A percentile compares a stretch with the other conserved stretches of the same genome.
Evolutionary conservation across 2,113 vertebrate genomes (phyloP).

Genomic region (Phaetusa simplex): DNA sequence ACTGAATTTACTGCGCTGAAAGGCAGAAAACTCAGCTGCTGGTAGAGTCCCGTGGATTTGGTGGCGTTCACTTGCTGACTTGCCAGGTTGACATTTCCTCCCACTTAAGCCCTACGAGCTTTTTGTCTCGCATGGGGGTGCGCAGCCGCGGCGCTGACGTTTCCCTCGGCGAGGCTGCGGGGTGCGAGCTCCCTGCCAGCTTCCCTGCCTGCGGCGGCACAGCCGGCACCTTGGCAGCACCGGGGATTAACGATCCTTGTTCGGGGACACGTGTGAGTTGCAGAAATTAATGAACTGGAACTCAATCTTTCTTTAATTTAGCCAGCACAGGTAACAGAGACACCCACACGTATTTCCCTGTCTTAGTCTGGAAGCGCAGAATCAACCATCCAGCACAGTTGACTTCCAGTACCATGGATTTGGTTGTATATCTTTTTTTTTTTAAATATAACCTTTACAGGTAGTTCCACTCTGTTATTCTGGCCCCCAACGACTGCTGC

Average conservation of each 20-base stretch:
- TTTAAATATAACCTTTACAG: neutral
- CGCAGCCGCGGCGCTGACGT: fast-evolving
- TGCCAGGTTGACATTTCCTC: neutral
- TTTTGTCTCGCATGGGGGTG: neutral
- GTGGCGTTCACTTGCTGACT: neutral
- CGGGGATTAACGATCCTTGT: fast-evolving
- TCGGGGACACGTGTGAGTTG: neutral
- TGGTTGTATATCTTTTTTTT: neutral
- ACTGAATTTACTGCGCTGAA: neutral
- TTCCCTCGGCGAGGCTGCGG: neutral
- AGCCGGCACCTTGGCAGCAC: neutral
- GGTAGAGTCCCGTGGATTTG: neutral
- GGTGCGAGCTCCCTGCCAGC: neutral
- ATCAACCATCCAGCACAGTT: neutral
- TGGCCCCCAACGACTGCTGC: neutral
- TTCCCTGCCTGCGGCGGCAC: neutral
- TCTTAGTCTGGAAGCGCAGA: neutral
- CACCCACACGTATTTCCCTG: neutral
- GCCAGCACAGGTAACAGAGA: neutral
- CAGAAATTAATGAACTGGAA: neutral
- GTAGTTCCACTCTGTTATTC: neutral
- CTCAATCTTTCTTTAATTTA: neutral
- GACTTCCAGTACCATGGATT: neutral
- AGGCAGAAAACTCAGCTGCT: neutral
- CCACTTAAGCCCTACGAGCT: neutral